Percentiles rank a stretch among this genome's conserved stretches.
Conservation (phyloP, 1,140 invertebrate species). For the Brachionus rubens region DNA sequence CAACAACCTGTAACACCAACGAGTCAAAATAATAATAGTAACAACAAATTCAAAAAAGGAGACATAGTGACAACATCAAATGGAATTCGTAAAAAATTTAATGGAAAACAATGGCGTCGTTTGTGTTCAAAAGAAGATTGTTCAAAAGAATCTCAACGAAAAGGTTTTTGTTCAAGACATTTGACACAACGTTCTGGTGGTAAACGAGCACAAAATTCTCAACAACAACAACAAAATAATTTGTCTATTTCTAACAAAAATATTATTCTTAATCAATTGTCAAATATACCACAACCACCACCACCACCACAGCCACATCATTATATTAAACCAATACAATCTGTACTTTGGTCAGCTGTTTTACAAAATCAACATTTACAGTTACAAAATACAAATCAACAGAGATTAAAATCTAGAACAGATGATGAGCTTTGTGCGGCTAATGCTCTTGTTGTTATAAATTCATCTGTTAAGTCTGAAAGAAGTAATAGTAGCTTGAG, state of each 20-base stretch:
- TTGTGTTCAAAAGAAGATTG: slow-evolving; percentile 90
- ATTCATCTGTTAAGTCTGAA: slow-evolving; percentile 7
- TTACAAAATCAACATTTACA: background rate
- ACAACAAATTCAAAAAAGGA: slow-evolving; percentile 65
- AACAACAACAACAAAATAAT: background rate
- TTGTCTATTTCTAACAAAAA: background rate
- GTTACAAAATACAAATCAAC: no score
- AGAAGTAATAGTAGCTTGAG: background rate
- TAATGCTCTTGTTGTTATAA: slow-evolving; percentile 37
- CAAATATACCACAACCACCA: background rate
- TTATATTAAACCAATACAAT: no score
- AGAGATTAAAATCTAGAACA: background rate
- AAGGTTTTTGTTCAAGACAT: slow-evolving; percentile 92
- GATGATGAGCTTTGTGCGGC: slow-evolving; percentile 39
- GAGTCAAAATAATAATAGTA: slow-evolving; percentile 54
- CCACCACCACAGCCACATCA: background rate
- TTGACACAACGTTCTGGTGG: slow-evolving; percentile 77
- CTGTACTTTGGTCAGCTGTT: no score
- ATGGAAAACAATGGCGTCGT: slow-evolving; percentile 96
- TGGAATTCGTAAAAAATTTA: slow-evolving; percentile 96
- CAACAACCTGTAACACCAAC: background rate
- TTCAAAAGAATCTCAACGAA: slow-evolving; percentile 92
- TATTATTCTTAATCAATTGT: background rate
- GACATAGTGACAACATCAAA: slow-evolving; percentile 92
- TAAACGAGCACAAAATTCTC: background rate